Conservation (phyloP, 1,140 invertebrate genomes). For the Scaptomyza pallida region DNA sequence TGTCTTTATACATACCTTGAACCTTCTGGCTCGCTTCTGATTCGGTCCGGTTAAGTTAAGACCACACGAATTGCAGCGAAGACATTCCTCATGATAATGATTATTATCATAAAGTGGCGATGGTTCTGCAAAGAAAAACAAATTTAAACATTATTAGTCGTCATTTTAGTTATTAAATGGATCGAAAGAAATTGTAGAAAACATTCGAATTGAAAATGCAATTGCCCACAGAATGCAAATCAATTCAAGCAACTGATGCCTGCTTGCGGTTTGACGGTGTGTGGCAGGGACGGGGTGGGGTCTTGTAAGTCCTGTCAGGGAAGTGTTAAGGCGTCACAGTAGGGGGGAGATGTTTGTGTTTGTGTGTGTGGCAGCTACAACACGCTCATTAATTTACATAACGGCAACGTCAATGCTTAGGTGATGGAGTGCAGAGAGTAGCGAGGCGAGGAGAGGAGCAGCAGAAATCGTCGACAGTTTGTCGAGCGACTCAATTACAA, state of each 20-base stretch:
- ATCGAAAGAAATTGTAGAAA: background rate
- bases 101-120: constrained; percentile 96
- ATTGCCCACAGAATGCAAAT: constrained; percentile 40
- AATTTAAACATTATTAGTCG: constrained; percentile 1
- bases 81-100: constrained; percentile 97
- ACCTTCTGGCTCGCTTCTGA: constrained; percentile 87
- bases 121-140: constrained; percentile 88
- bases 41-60: constrained; percentile 95
- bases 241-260: constrained; percentile 24
- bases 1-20: constrained; percentile 84
- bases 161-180: too few species aligned
- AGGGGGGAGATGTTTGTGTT: background rate
- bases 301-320: background rate
- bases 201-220: constrained; percentile 6
- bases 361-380: constrained; percentile 14
- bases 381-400: constrained; percentile 53
- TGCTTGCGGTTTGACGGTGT: constrained; percentile 15
- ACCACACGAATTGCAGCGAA: constrained; percentile 97
- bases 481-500: constrained; percentile 70
- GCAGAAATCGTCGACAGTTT: constrained; percentile 39
- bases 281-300: background rate
- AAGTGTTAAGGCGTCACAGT: background rate
- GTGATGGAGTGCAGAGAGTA: background rate
- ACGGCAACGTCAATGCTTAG: constrained; percentile 19
- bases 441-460: background rate